Base-by-base conservation (phyloP, 2,888 invertebrate genomes). In the Ditula angustiorana region DNA sequence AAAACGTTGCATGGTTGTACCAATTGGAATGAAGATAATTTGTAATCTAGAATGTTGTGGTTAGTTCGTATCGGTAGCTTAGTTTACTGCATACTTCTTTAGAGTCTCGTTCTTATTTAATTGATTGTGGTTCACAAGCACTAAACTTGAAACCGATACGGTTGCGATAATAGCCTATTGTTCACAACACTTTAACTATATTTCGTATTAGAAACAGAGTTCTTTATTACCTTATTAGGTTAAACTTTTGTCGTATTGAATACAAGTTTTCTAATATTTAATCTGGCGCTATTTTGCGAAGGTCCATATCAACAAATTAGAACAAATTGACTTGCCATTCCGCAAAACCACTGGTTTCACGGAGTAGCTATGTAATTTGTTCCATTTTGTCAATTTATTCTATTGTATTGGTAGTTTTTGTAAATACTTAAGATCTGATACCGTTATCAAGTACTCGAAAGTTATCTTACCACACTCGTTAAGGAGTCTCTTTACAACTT, bases 401-500 rank as follows among this genome's bases (percentile, higher is more conserved):
- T n/a, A n/a, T n/a, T n/a, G n/a, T n/a, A n/a, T n/a, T n/a, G n/a
- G n/a, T n/a, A n/a, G n/a, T n/a, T n/a, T n/a, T n/a, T n/a, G n/a
- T n/a, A n/a, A n/a, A n/a, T n/a, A n/a, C n/a, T n/a, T n/a, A n/a
- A n/a, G 13, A 23, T 26, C 47, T 26, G 8, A 16, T 26, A 30
- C 23, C 23, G 30, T 5, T 30, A 56, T 13, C 58, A 26, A n/a
- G n/a, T 28, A 33, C 37, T 28, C 46, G 41, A 47, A 23, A 62
- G 28, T 46, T 41, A n/a, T n/a, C n/a, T n/a, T n/a, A 41, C 19
- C 41, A 3, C 16, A 19, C 16, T 41, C 41, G 11, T 33, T 21
- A 7, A 4, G 21, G 33, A n/a, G 37, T 50, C 49, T 41, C 30
- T 55, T 53, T 49, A 16, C 47, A 23, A 41, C 62, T 49, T 21